A percentile compares a stretch with the other conserved stretches of the same genome.
Evolutionary conservation across 2,888 invertebrate species (phyloP).

Genomic region (Pristionchus arcanus): DNA sequence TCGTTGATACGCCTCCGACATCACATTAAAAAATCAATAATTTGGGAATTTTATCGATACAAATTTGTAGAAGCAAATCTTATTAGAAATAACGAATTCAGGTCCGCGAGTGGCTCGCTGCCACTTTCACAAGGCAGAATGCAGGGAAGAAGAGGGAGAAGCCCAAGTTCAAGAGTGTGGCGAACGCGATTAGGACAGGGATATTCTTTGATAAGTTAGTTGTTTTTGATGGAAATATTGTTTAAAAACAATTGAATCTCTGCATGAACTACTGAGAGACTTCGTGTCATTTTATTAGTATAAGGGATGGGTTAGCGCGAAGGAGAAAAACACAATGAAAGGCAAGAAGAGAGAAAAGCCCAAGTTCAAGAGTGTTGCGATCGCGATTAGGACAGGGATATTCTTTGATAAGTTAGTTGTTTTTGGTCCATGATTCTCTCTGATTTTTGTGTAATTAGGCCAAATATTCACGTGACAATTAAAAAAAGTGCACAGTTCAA

Average conservation of each 20-base stretch:
- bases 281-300: no score
- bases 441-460: no score
- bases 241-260: no score
- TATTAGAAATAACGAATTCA: neutral
- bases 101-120: constrained; percentile 95
- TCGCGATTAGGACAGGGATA: constrained; percentile 95
- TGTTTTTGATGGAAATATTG: no score
- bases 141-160: constrained; percentile 86
- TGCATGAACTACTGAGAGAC: no score
- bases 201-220: constrained; percentile 89
- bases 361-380: constrained; percentile 93
- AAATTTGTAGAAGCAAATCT: no score
- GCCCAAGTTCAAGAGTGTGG: constrained; percentile 91
- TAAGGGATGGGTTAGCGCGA: no score
- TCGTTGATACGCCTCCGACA: no score
- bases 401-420: constrained; percentile 87
- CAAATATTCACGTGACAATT: no score
- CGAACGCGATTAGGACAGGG: constrained; percentile 95
- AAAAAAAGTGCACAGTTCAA: no score
- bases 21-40: neutral
- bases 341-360: constrained; percentile 85
- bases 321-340: no score
- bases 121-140: constrained; percentile 92
- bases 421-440: no score
- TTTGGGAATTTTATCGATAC: neutral